Base-by-base conservation (phyloP, 2,797 vertebrate species). In the Sphenodon punctatus region DNA sequence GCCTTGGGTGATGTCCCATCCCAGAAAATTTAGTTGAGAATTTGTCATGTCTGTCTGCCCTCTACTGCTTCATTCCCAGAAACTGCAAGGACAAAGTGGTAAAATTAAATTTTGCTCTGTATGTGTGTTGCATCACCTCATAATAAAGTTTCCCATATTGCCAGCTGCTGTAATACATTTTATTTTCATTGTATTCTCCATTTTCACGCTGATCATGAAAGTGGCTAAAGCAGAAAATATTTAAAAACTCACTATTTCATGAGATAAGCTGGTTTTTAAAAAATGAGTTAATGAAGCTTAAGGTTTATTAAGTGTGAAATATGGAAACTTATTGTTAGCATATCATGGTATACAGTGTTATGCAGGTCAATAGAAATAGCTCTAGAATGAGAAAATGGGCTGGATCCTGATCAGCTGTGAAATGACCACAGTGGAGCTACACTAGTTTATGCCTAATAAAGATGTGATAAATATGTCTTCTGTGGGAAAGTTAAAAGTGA, bases 61-160 rank as follows among this genome's bases (percentile, higher is more conserved):
- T 78, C 66, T 89, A 17, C 36, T 72, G 32, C 20, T 71, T 89
- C 3, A 0, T 48, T 73, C 84, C 38, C 67, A 39, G 38, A 82
- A 68, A 17, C 72, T 70, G 22, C 59, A 82, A 69, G 61, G 55
- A 61, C 4, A 46, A 61, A 41, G 36, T 51, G 34, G 5, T 56
- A 45, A 58, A 80, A 73, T 59, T 80, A 38, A 53, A 20, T 85
- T 87, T 83, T 67, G 66, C 34, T 55, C 38, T 73, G 46, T 87
- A 89, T 89, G 82, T 83, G n/a, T n/a, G n/a, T n/a, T n/a, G n/a
- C 16, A 34, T 80, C 68, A 86, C 27, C 27, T 56, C 74, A 80
- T 56, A 61, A 85, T 81, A 78, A 78, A 25, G 61, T 90, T 93
- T 87, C 68, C 84, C 3, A 0, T 76, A 17, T 85, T 89, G 86